phyloP scores from a whole-genome alignment of 2,888 invertebrate genomes.

The Psylliodes chrysocephalus region DNA sequence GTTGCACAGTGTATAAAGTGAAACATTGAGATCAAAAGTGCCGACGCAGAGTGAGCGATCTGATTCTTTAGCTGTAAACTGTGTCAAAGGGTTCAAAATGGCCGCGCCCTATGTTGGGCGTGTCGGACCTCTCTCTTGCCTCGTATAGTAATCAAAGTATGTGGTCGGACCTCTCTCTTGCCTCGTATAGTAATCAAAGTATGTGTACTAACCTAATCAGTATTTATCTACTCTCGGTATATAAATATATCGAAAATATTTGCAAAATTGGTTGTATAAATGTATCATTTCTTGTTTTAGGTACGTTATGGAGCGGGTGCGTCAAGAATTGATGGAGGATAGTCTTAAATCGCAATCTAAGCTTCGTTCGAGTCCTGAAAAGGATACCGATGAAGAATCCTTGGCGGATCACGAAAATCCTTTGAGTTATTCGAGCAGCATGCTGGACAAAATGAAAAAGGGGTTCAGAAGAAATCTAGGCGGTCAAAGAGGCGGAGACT shows the following conservation, averaged over 20 bases:
- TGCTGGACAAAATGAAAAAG: slow-evolving; percentile 51
- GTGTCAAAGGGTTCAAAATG: too few relatives aligned
- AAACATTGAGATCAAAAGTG: too few relatives aligned
- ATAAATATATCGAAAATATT: neutral
- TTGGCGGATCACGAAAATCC: slow-evolving; percentile 11
- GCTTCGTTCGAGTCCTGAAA: slow-evolving; percentile 18
- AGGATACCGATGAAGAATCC: slow-evolving; percentile 13
- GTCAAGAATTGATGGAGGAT: slow-evolving; percentile 49
- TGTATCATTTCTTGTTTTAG: slow-evolving; percentile 1
- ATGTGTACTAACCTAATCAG: too few relatives aligned
- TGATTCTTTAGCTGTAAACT: too few relatives aligned
- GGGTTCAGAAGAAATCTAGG: slow-evolving; percentile 35
- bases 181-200: too few relatives aligned
- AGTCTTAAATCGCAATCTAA: slow-evolving; percentile 32
- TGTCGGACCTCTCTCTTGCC: too few relatives aligned
- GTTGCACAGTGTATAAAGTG: too few relatives aligned
- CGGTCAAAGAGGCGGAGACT: neutral
- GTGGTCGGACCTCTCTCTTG: too few relatives aligned
- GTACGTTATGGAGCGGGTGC: slow-evolving; percentile 48
- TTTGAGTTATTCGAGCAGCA: slow-evolving; percentile 48
- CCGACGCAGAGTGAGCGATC: too few relatives aligned
- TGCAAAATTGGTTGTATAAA: neutral
- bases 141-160: too few relatives aligned
- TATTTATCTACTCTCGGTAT: neutral
- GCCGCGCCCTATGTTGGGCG: too few relatives aligned